Evolutionary conservation across 2,888 invertebrate genomes (phyloP).

Genomic region (Taphrorychus bicolor): DNA sequence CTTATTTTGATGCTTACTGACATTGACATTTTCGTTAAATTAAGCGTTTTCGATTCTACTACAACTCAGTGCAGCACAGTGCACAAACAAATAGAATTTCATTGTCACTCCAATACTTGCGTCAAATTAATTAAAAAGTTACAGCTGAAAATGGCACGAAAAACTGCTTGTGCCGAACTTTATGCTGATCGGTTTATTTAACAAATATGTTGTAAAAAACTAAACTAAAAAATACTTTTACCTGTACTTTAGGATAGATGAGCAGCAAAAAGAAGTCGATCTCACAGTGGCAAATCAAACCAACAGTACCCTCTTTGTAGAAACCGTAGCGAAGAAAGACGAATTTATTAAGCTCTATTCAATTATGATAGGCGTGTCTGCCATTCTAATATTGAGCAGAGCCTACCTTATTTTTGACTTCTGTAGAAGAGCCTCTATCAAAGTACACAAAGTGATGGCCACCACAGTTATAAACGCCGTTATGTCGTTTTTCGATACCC

Average conservation of each 20-base stretch:
- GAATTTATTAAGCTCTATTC: slow-evolving; percentile 43
- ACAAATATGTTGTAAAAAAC: too few relatives aligned
- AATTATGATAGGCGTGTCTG: slow-evolving; percentile 37
- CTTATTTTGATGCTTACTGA: too few relatives aligned
- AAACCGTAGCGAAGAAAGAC: slow-evolving; percentile 29
- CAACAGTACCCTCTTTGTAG: slow-evolving; percentile 18
- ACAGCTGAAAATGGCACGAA: too few relatives aligned
- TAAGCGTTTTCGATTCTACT: too few relatives aligned
- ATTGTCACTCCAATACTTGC: too few relatives aligned
- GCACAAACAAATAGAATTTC: too few relatives aligned
- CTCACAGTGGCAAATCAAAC: slow-evolving; percentile 25
- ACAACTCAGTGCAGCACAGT: too few relatives aligned
- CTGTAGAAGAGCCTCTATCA: slow-evolving; percentile 73
- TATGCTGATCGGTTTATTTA: too few relatives aligned
- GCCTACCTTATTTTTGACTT: slow-evolving; percentile 71
- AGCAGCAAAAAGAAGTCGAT: slow-evolving; percentile 42
- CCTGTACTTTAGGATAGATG: slow-evolving; percentile 46
- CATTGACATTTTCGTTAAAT: too few relatives aligned
- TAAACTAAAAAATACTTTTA: too few relatives aligned
- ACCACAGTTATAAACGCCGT: slow-evolving; percentile 46
- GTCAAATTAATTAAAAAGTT: too few relatives aligned
- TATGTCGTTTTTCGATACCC: slow-evolving; percentile 51
- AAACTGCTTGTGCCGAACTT: too few relatives aligned
- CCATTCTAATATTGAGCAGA: slow-evolving; percentile 37
- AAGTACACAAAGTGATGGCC: slow-evolving; percentile 50